A percentile compares a stretch with the other conserved stretches of the same genome.
phyloP scores from a whole-genome alignment of 1,140 invertebrate genomes.

The Battus philenor region DNA sequence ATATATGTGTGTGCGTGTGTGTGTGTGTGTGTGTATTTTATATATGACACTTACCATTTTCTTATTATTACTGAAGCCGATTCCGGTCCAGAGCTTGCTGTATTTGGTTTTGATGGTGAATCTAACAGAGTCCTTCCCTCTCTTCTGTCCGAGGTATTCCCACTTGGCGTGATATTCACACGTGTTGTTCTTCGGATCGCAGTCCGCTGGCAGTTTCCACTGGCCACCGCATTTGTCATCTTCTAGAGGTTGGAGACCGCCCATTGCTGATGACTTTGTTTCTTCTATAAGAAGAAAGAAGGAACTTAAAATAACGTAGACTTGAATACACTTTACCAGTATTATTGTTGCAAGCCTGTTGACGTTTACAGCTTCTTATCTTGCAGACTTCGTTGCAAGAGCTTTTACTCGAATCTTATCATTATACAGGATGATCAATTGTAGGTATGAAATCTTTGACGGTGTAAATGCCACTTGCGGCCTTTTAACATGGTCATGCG shows the following conservation, averaged over 20 bases:
- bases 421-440: no score
- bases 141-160: constrained; percentile 84
- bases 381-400: no score
- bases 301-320: no score
- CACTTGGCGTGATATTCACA: constrained; percentile 92
- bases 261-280: constrained; percentile 43
- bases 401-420: no score
- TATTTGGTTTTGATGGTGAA: constrained; percentile 92
- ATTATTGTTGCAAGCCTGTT: no score
- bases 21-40: no score
- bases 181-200: constrained; percentile 80
- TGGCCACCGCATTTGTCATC: constrained; percentile 82
- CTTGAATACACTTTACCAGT: no score
- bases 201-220: constrained; percentile 86
- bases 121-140: constrained; percentile 84
- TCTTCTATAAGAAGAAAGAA: constrained; percentile 74
- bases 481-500: no score
- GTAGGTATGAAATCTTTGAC: no score
- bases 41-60: constrained; percentile 86
- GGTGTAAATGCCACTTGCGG: no score
- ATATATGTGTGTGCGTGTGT: no score
- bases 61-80: constrained; percentile 92
- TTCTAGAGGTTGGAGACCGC: constrained; percentile 47
- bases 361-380: no score
- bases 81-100: constrained; percentile 93